Conservation (phyloP, 2,797 vertebrate species). For the Eidolon dupreanum region DNA sequence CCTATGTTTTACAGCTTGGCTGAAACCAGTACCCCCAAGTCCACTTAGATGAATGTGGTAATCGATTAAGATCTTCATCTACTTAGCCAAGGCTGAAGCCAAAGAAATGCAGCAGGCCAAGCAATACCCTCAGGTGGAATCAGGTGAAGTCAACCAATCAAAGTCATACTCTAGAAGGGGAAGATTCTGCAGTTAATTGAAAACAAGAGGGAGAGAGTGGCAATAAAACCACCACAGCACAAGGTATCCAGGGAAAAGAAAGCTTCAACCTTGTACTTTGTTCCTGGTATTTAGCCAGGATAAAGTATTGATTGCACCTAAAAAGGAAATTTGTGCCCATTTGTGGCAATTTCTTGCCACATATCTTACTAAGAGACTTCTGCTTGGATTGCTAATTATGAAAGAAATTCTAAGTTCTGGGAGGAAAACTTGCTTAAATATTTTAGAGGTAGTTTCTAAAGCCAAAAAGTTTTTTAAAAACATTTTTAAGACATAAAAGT, state of each 20-base stretch:
- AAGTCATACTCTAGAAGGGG: neutral
- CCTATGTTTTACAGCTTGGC: neutral
- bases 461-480: conserved; percentile 6
- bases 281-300: neutral
- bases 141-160: neutral
- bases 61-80: neutral
- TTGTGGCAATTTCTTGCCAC: neutral
- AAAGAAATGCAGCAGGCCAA: neutral
- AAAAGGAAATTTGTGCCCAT: neutral
- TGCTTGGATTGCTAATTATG: neutral
- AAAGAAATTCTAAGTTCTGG: conserved; percentile 33
- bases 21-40: neutral
- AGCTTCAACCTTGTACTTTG: neutral
- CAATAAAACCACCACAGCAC: neutral
- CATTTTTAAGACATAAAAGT: neutral
- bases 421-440: conserved; percentile 13
- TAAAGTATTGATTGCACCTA: neutral
- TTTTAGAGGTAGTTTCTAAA: conserved; percentile 31
- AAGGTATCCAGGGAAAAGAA: neutral
- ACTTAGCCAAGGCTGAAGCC: neutral
- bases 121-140: neutral
- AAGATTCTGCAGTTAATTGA: neutral
- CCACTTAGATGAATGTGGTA: neutral
- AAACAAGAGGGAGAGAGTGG: neutral
- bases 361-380: conserved; percentile 9